These are phyloP conservation scores for Conopomorpha cramerella DNA, from an alignment of 1,140 invertebrate species.

Conservation along the genomic window DNA sequence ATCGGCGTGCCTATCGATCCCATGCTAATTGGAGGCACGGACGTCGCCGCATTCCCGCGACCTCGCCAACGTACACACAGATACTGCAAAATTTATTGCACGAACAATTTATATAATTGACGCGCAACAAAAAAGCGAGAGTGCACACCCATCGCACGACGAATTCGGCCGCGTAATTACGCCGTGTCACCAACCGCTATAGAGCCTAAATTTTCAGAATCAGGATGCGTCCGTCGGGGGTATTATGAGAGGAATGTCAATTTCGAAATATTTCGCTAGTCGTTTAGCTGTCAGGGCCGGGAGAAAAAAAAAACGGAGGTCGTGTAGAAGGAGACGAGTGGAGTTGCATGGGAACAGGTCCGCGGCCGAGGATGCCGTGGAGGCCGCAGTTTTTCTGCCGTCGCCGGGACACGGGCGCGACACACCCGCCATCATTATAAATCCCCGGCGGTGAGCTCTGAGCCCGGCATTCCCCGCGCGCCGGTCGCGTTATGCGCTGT, in stretches of 20 bases:
- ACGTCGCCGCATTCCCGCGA: constrained; percentile 33
- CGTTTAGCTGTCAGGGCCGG: constrained; percentile 23
- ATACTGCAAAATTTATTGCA: constrained; percentile 57
- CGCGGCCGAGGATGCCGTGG: constrained; percentile 13
- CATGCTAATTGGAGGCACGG: constrained; percentile 49
- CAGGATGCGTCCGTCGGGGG: constrained; percentile 39
- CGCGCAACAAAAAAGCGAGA: constrained; percentile 53
- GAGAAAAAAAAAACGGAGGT: constrained; percentile 40
- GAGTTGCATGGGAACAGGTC: constrained; percentile 20
- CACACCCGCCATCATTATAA: constrained; percentile 52
- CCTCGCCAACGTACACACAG: constrained; percentile 37
- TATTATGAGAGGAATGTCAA: constrained; percentile 55
- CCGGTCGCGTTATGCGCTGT: constrained; percentile 47
- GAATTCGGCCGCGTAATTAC: constrained; percentile 45
- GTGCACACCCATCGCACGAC: constrained; percentile 39
- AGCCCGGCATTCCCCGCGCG: constrained; percentile 41
- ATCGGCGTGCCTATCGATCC: constrained; percentile 47
- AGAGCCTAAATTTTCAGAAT: constrained; percentile 29
- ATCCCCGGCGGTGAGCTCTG: constrained; percentile 47
- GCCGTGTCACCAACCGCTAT: constrained; percentile 20
- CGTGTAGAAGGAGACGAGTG: constrained; percentile 12
- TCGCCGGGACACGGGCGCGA: constrained; percentile 35
- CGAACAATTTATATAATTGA: constrained; percentile 60
- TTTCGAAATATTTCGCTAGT: constrained; percentile 51
- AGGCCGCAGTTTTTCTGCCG: constrained; percentile 6